These are phyloP conservation scores for Dexiosoma caninum DNA, from an alignment of 2,888 invertebrate species.

Conservation along the genomic window DNA sequence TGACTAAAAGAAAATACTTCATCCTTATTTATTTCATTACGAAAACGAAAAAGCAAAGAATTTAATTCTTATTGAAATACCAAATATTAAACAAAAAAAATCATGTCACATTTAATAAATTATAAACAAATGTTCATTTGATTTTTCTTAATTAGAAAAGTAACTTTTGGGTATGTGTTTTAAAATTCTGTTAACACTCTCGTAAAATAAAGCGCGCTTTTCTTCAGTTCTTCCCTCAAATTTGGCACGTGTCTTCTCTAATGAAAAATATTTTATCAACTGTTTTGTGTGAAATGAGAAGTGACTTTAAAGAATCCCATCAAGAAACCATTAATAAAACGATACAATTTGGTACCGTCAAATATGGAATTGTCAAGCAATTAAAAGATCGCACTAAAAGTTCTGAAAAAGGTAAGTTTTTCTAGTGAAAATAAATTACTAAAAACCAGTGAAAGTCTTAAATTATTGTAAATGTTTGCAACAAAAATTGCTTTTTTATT, in stretches of 20 bases:
- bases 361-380: constrained; percentile 81
- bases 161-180: not conserved
- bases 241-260: constrained; percentile 61
- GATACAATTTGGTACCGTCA: constrained; percentile 83
- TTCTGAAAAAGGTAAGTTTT: constrained; percentile 75
- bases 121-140: not conserved
- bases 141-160: not conserved
- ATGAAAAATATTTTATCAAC: constrained; percentile 75
- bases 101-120: not conserved
- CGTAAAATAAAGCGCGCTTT: not conserved
- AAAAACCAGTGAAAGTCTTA: no score
- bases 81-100: not conserved
- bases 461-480: no score
- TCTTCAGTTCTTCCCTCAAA: not conserved
- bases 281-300: constrained; percentile 78
- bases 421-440: not conserved
- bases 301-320: constrained; percentile 78
- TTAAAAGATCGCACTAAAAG: constrained; percentile 78
- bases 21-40: not conserved
- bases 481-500: no score
- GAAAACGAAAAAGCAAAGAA: not conserved
- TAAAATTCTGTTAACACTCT: not conserved
- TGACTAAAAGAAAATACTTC: not conserved
- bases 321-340: constrained; percentile 79
- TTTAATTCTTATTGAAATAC: constrained; percentile 6